Evolutionary conservation across 2,797 vertebrate genomes (phyloP).

Genomic region (Octomys mimax): DNA sequence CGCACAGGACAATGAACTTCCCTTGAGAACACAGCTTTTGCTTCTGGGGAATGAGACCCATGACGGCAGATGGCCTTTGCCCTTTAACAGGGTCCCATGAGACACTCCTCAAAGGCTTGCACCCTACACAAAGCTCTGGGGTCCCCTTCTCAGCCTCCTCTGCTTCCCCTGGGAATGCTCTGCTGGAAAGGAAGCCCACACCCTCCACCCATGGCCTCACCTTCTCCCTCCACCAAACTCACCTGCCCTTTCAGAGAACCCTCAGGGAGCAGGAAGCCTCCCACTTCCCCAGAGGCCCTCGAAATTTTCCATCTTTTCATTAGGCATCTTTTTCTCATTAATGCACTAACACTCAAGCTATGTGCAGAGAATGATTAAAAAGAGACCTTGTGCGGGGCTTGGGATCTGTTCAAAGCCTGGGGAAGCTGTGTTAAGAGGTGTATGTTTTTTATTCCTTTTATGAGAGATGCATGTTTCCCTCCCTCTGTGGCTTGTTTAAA

Average conservation of each 20-base stretch:
- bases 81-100: not conserved
- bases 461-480: slow-evolving; percentile 83
- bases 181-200: not conserved
- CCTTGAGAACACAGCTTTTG: not conserved
- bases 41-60: not conserved
- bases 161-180: not conserved
- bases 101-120: not conserved
- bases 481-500: slow-evolving; percentile 83
- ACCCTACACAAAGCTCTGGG: not conserved
- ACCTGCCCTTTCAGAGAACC: slow-evolving; percentile 65
- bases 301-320: slow-evolving; percentile 74
- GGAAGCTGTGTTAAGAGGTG: slow-evolving; percentile 83
- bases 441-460: slow-evolving; percentile 86
- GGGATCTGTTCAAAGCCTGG: slow-evolving; percentile 81
- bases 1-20: not conserved
- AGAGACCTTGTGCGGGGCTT: slow-evolving; percentile 80
- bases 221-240: slow-evolving; percentile 1
- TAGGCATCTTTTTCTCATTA: slow-evolving; percentile 84
- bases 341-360: slow-evolving; percentile 78
- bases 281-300: not conserved
- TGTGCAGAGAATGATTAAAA: slow-evolving; percentile 78
- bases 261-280: slow-evolving; percentile 54
- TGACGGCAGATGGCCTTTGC: not conserved
- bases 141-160: not conserved
- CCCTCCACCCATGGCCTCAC: not conserved